Evolutionary conservation across 2,113 vertebrate genomes (phyloP).

Genomic region (Spea bombifrons): DNA sequence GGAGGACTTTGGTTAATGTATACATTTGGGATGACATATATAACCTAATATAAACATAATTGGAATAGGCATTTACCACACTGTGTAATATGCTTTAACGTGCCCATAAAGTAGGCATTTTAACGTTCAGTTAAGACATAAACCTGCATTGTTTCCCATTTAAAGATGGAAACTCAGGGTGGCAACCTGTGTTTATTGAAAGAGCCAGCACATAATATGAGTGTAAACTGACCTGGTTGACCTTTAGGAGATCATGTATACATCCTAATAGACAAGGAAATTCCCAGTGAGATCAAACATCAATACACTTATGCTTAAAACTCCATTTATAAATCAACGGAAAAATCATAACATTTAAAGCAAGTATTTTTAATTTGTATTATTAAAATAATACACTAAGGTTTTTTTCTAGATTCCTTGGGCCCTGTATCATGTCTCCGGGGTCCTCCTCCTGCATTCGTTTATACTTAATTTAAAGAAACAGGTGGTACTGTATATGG

Average conservation of each 20-base stretch:
- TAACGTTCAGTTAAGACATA: neutral
- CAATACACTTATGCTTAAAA: too few species aligned
- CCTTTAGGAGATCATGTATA: conserved; percentile 18
- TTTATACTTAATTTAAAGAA: too few species aligned
- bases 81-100: neutral
- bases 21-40: conserved; percentile 18
- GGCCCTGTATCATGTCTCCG: too few species aligned
- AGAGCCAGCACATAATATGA: neutral
- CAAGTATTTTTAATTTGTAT: too few species aligned
- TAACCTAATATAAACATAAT: conserved; percentile 24
- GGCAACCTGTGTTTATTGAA: conserved; percentile 8
- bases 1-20: conserved; percentile 5
- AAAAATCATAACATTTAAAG: too few species aligned
- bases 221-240: conserved; percentile 21
- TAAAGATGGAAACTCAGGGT: conserved; percentile 16
- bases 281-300: neutral
- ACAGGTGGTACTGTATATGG: too few species aligned
- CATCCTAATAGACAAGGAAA: neutral
- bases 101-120: conserved; percentile 22
- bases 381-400: too few species aligned
- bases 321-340: too few species aligned
- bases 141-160: conserved; percentile 15
- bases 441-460: too few species aligned
- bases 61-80: conserved; percentile 17
- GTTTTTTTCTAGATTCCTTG: too few species aligned